Base-by-base conservation (phyloP, 1,140 invertebrate species). In the Magallana angulata region DNA sequence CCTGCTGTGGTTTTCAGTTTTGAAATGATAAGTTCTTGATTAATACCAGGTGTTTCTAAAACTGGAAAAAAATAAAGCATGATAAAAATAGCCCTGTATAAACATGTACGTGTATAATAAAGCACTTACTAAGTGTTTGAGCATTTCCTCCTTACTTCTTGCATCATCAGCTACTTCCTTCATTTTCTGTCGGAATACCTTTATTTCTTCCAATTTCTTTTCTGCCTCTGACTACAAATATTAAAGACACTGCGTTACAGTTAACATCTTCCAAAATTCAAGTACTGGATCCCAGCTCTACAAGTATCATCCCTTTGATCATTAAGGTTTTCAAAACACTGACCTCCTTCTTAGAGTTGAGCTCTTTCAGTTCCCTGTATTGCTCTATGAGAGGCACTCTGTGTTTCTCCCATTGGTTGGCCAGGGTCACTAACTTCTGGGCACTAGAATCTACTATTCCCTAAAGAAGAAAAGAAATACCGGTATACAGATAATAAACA, bases 341-440 rank as follows among this genome's bases (percentile, higher is more conserved):
- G 95, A 96, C 96, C 93, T 96, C 94, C 94, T 96, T 95, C 71
- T 95, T 95, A n/a, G 95, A 96, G 92, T 95, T 95, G 48, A 96
- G 95, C 90, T 96, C 95, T 92, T 96, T 96, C 80, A 96, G 95
- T 85, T 95, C 93, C 59, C 96, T 92, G 93, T 96, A 97, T 89
- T 96, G 95, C 88, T 96, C 94, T 85, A 97, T 95, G 14, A 97
- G 94, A 16, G 96, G 96, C 62, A 94, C 95, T 90, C 96, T 95
- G 88, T 97, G 96, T 89, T 96, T 95, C 88, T 97, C 96, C 97
- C 97, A 97, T 90, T 97, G 96, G 82, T 95, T 96, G 5, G 96
- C 96, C 88, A 97, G 94, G 89, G 94, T 95, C 11, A 96, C 93
- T 68, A 97, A 92, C 94, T 96, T 96, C 91, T 96, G 96, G 57